A percentile compares a stretch with the other conserved stretches of the same genome.
These are phyloP conservation scores for Thunnus albacares DNA, from an alignment of 2,797 vertebrate genomes.

Conservation along the genomic window DNA sequence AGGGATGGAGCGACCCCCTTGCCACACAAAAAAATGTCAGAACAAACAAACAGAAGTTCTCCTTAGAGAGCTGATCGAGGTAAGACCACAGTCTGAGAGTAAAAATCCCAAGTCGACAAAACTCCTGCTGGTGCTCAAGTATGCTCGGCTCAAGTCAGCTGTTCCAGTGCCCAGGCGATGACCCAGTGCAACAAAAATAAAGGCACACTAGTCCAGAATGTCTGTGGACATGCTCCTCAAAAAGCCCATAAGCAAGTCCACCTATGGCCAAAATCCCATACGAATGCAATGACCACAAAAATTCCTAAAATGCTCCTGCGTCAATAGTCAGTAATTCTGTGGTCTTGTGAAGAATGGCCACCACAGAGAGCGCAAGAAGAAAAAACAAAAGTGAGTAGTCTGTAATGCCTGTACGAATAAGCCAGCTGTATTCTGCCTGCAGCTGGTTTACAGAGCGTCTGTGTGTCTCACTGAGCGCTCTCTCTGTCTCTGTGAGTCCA, in stretches of 20 bases:
- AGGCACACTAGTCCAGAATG: conserved; percentile 58
- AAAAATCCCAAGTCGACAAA: conserved; percentile 57
- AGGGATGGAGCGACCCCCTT: conserved; percentile 48
- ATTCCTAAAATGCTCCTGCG: conserved; percentile 62
- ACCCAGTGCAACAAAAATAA: conserved; percentile 39
- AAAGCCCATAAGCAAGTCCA: conserved; percentile 42
- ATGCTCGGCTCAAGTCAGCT: conserved; percentile 40
- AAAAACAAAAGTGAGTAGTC: conserved; percentile 40
- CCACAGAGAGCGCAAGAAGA: conserved; percentile 31
- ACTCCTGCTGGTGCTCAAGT: conserved; percentile 44
- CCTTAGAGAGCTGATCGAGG: conserved; percentile 36
- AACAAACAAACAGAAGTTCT: conserved; percentile 58
- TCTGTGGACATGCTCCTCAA: conserved; percentile 54
- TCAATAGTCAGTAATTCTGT: conserved; percentile 56
- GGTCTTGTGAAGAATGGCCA: conserved; percentile 43
- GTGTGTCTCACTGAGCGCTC: conserved; percentile 74
- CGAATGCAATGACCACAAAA: conserved; percentile 61
- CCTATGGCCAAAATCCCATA: conserved; percentile 50
- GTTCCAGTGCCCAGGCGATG: conserved; percentile 41
- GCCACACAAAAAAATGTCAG: conserved; percentile 28
- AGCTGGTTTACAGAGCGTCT: conserved; percentile 73
- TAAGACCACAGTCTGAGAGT: conserved; percentile 19
- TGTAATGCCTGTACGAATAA: conserved; percentile 42
- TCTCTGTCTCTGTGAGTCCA: conserved; percentile 81
- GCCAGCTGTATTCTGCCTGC: conserved; percentile 74